A percentile compares a stretch with the other conserved stretches of the same genome.
Conservation (phyloP, 2,797 vertebrate species). For the Pterois miles region DNA sequence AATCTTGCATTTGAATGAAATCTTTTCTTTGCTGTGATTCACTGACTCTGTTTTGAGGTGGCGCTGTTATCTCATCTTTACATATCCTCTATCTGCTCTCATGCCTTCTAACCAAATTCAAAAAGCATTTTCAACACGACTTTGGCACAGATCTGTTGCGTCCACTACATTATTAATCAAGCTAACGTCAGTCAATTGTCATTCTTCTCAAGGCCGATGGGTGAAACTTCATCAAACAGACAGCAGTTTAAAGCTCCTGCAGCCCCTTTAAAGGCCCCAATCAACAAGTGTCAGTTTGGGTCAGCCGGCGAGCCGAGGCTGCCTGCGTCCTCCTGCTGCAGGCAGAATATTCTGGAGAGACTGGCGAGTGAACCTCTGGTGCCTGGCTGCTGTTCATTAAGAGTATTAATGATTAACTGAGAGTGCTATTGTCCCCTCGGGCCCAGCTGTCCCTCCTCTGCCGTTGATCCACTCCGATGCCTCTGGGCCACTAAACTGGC, state of each 20-base stretch:
- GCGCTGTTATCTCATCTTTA: not conserved
- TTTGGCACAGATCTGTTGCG: not conserved
- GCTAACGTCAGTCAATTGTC: constrained; percentile 5
- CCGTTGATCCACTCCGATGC: constrained; percentile 80
- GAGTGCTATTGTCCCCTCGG: constrained; percentile 81
- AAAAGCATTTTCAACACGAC: not conserved
- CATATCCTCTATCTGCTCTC: not conserved
- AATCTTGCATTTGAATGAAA: not conserved
- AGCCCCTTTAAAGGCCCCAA: constrained; percentile 61
- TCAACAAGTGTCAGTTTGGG: constrained; percentile 75
- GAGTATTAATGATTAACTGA: constrained; percentile 88
- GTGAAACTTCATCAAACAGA: constrained; percentile 46
- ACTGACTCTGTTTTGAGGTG: not conserved
- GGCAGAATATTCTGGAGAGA: constrained; percentile 73
- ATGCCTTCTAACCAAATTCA: not conserved
- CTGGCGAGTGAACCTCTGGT: constrained; percentile 73
- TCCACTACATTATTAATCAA: not conserved
- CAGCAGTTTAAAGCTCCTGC: constrained; percentile 46
- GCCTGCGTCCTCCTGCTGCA: constrained; percentile 64
- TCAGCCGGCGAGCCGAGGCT: constrained; percentile 56
- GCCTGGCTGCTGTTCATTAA: constrained; percentile 84
- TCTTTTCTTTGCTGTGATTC: not conserved
- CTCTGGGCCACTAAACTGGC: constrained; percentile 71
- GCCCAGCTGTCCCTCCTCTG: constrained; percentile 81
- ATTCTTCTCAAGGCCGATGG: constrained; percentile 18